Conservation (phyloP, 1,140 invertebrate species). For the Zaprionus inermis region DNA sequence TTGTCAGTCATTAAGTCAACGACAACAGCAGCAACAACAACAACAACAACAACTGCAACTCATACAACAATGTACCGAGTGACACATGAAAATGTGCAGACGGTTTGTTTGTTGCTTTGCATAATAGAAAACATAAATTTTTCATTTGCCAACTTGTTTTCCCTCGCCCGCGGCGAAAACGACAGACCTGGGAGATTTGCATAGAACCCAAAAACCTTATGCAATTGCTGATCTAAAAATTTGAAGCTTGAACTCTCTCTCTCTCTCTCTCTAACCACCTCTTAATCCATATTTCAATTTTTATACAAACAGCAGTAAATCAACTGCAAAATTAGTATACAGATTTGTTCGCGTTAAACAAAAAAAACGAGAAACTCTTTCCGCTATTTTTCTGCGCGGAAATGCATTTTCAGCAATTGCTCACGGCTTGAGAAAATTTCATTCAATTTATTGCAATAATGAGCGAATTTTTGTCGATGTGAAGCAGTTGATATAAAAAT, state of each 20-base stretch:
- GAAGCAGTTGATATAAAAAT: background rate
- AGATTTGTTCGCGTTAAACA: background rate
- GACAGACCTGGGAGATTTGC: background rate
- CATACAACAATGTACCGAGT: constrained; percentile 37
- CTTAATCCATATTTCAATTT: background rate
- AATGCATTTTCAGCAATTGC: constrained; percentile 10
- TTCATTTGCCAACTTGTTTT: constrained; percentile 42
- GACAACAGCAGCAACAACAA: constrained; percentile 28
- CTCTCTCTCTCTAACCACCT: background rate
- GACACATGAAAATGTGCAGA: constrained; percentile 57
- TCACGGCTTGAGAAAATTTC: background rate
- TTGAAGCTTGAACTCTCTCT: background rate
- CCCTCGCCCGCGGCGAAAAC: constrained; percentile 1
- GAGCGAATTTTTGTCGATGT: background rate
- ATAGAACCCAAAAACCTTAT: too few species aligned
- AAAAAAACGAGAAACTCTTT: background rate
- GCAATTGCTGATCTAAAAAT: background rate
- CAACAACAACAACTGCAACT: constrained; percentile 10
- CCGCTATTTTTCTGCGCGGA: background rate
- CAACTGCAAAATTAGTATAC: background rate
- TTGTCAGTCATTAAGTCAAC: constrained; percentile 79
- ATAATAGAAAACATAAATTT: constrained; percentile 77
- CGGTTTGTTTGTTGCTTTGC: constrained; percentile 37
- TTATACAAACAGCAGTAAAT: constrained; percentile 1
- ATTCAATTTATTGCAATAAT: constrained; percentile 9